Base-by-base conservation (phyloP, 1,140 invertebrate species). In the Bombus cullumanus region DNA sequence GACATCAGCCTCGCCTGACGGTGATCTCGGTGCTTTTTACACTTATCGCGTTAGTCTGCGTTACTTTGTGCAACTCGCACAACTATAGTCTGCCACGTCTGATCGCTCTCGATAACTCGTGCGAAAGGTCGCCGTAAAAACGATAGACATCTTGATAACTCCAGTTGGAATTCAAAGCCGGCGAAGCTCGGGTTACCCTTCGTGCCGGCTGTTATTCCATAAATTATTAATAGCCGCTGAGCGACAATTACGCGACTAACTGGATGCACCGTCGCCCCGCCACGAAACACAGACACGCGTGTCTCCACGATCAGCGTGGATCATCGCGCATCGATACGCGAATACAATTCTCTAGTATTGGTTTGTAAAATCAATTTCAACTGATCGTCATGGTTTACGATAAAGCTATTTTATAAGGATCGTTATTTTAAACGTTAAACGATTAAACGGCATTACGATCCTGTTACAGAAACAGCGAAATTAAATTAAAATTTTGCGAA, bases 1-100 rank as follows among this genome's bases (percentile, higher is more conserved):
- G 89, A 90, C 86, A 82, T 90, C 89, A 90, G 81, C 77, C 83
- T 88, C 83, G 83, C 85, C 43, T 89, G 34, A 12, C 66, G 74
- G 39, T 28, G 75, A 79, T 83, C 81, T 72, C 79, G 87, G 25
- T 68, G 79, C 53, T 81, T 78, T 87, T 87, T 87, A 62, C 80
- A 15, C 73, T 74, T 85, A 39, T 81, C 81, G 18, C 43, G 64
- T 18, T 43, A 43, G 31, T 62, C 18, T 1, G 34, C 64, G 75
- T 31, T 53, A 53, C 53, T 75, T 75, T 47, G 57, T 59, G 78
- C 71, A 25, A 71, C 73, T 87, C 77, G 73, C 39, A 59, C 71
- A 87, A 84, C 37, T 15, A 39, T 53, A 66, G 25, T n/a, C 34
- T 34, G 25, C 5, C 39, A 34, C 64, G 18, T 37, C 22, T 15